Evolutionary conservation across 2,797 vertebrate species (phyloP).

Genomic region (Poecilia picta): DNA sequence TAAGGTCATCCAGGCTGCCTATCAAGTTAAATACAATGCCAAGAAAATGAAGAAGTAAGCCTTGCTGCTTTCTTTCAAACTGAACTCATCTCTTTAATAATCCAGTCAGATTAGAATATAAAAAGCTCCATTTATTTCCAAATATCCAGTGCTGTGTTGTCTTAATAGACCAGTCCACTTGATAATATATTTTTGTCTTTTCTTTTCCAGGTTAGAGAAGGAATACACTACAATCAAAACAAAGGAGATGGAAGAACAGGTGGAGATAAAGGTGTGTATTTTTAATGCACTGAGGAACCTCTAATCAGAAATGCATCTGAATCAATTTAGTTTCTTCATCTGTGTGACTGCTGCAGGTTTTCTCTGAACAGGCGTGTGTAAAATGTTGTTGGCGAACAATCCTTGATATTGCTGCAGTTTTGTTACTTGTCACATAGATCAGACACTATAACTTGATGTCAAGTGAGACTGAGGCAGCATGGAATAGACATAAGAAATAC

Average conservation of each 20-base stretch:
- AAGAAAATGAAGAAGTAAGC: conserved; percentile 99
- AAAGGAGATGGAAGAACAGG: conserved; percentile 99
- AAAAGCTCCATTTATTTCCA: neutral
- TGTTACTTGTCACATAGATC: neutral
- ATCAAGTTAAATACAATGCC: conserved; percentile 98
- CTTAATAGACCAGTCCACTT: neutral
- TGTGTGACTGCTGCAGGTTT: neutral
- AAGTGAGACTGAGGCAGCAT: neutral
- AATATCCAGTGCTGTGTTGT: neutral
- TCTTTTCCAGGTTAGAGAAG: conserved; percentile 90
- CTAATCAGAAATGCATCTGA: neutral
- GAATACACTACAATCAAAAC: conserved; percentile 99
- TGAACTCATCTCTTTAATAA: neutral
- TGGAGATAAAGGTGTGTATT: conserved; percentile 93
- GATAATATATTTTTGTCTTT: neutral
- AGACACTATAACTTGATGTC: neutral
- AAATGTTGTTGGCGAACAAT: neutral
- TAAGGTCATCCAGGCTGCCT: conserved; percentile 94
- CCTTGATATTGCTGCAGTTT: neutral
- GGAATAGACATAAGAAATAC: neutral
- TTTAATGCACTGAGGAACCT: neutral
- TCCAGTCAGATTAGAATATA: neutral
- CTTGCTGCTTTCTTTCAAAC: neutral
- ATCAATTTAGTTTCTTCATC: neutral
- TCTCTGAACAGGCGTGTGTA: neutral